Evolutionary conservation across 1,140 invertebrate species (phyloP), one percentile per base, ranked within the genome.

Genomic region (Hypsibius dujardini): DNA sequence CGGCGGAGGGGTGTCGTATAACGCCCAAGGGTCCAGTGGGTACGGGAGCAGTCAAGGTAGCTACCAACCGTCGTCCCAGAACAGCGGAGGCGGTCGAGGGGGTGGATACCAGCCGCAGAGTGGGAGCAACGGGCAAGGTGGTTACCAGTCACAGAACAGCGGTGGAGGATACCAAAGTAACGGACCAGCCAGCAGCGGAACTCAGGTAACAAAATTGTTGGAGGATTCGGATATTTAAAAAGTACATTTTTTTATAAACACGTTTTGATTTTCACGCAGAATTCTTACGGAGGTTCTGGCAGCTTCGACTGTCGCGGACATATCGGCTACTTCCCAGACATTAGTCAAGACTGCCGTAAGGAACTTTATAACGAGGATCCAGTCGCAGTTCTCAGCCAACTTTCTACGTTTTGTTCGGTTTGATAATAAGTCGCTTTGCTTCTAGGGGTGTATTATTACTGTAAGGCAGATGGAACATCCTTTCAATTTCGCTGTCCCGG

Each of bases 371-470:
- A 56, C 50, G 7, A 56, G 50, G 7, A 28, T 28, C 28, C 28
- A 28, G 28, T 28, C 28, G 28, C 28, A 28, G 28, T 28, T 28
- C 28, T 28, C 28, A 28, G 0, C 28, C 28, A 28, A 28, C 28
- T 28, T 28, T 28, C 28, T 28, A 56, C n/a, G 7, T 56, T 12
- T 56, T 56, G 7, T 0, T 56, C 50, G n/a, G n/a, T 12, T 12
- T 56, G n/a, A 56, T 12, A 56, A 12, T n/a, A 12, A 7, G 50
- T 56, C n/a, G 50, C 7, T 56, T n/a, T 56, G 7, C 7, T 56
- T 56, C 7, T 56, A 67, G 62, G 62, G 45, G 62, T 67, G 62
- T 67, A 67, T 42, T 42, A 67, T 45, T 67, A 67, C 62, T 67
- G 62, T 45, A 67, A 67, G 45, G 62, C 62, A 0, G 62, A 67